Evolutionary conservation across 2,888 invertebrate genomes (phyloP).

Genomic region (Lochmaea crataegi): DNA sequence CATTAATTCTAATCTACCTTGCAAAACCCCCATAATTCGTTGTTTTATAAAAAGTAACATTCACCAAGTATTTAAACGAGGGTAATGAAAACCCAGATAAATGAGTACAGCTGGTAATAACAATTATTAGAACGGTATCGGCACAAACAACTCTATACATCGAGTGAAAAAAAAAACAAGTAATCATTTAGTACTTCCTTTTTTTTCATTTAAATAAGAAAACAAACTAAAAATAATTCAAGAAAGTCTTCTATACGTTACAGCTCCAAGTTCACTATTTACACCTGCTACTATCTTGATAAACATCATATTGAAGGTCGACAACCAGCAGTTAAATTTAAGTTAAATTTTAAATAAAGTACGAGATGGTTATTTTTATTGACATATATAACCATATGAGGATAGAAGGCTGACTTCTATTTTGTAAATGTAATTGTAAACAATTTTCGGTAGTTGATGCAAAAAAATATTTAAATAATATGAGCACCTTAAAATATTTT

Average conservation of each 20-base stretch:
- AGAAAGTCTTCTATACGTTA: constrained; percentile 13
- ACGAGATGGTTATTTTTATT: neutral
- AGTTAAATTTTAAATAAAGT: constrained; percentile 2
- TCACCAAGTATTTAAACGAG: neutral
- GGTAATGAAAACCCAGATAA: neutral
- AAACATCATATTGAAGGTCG: constrained; percentile 14
- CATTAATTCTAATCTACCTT: neutral
- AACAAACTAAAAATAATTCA: constrained; percentile 14
- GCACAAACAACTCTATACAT: constrained; percentile 1
- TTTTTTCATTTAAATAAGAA: neutral
- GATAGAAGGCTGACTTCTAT: no score
- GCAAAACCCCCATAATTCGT: neutral
- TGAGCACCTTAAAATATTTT: neutral
- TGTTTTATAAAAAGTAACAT: neutral
- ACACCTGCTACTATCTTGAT: constrained; percentile 27
- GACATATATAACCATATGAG: no score
- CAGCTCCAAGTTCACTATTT: constrained; percentile 4
- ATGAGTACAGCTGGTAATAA: neutral
- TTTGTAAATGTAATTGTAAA: no score
- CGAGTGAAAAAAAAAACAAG: constrained; percentile 11
- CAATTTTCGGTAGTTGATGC: no score
- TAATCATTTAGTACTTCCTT: no score
- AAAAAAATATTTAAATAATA: no score
- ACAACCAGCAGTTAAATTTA: constrained; percentile 15
- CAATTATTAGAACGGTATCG: neutral